phyloP scores from a whole-genome alignment of 2,888 invertebrate species.

The Melinaea marsaeus region DNA sequence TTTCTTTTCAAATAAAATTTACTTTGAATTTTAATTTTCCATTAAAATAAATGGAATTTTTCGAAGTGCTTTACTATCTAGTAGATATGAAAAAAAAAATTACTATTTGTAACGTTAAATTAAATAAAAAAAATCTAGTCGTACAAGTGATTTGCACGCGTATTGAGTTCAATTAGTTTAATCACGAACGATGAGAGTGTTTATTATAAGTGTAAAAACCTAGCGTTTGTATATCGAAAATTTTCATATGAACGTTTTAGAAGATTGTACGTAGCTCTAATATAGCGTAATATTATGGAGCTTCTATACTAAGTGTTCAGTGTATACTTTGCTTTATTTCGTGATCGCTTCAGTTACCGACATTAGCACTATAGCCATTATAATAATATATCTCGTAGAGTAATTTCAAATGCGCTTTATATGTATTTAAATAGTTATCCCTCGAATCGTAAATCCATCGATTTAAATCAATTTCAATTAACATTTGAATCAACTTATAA shows the following conservation, averaged over 20 bases:
- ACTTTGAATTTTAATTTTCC: conserved; percentile 40
- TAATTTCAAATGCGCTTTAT: conserved; percentile 51
- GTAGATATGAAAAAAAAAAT: conserved; percentile 62
- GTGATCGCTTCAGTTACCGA: conserved; percentile 24
- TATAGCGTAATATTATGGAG: conserved; percentile 45
- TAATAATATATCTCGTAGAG: conserved; percentile 33
- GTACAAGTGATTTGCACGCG: conserved; percentile 70
- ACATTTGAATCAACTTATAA: conserved; percentile 9
- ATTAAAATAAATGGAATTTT: conserved; percentile 59
- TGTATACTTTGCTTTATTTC: conserved; percentile 29
- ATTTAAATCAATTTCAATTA: not conserved
- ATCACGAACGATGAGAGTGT: conserved; percentile 64
- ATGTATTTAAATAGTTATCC: conserved; percentile 44
- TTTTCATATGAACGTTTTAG: conserved; percentile 65
- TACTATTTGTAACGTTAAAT: conserved; percentile 70
- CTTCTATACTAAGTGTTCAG: conserved; percentile 43
- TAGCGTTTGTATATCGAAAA: conserved; percentile 70
- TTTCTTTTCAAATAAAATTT: conserved; percentile 13
- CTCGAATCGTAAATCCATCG: conserved; percentile 3
- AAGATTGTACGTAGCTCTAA: conserved; percentile 53
- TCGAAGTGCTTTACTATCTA: conserved; percentile 78
- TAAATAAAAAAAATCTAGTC: conserved; percentile 62
- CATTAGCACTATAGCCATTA: conserved; percentile 28
- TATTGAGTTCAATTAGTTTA: conserved; percentile 41
- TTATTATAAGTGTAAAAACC: conserved; percentile 53